Evolutionary conservation across 1,140 invertebrate genomes (phyloP).

Genomic region (Arion vulgaris): DNA sequence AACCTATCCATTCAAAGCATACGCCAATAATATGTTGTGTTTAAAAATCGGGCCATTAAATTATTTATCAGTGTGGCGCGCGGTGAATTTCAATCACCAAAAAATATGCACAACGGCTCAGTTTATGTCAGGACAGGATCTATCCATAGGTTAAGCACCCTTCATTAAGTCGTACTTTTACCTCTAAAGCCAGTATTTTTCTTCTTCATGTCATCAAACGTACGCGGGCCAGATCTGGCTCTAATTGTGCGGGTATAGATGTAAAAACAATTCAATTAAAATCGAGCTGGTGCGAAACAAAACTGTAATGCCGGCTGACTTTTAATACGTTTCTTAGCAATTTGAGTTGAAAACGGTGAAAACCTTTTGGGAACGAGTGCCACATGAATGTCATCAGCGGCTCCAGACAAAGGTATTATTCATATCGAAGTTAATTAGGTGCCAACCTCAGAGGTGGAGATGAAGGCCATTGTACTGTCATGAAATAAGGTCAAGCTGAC

Average conservation of each 20-base stretch:
- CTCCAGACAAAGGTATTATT: background rate
- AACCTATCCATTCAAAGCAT: no score
- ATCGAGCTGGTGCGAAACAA: background rate
- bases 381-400: background rate
- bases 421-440: slow-evolving; percentile 13
- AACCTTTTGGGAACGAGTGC: background rate
- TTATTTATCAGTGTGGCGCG: no score
- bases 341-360: background rate
- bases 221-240: background rate
- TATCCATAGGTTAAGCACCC: no score
- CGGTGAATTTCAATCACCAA: no score
- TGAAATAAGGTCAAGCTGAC: background rate
- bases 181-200: no score
- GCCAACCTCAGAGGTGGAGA: background rate
- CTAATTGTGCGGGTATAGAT: background rate
- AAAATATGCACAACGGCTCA: no score
- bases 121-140: no score
- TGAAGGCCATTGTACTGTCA: background rate
- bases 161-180: no score
- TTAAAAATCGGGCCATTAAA: no score
- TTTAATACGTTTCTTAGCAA: background rate
- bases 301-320: background rate
- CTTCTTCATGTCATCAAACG: background rate
- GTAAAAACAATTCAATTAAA: slow-evolving; percentile 1
- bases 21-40: no score